Conservation (phyloP, 2,113 vertebrate genomes). For the Carollia perspicillata region DNA sequence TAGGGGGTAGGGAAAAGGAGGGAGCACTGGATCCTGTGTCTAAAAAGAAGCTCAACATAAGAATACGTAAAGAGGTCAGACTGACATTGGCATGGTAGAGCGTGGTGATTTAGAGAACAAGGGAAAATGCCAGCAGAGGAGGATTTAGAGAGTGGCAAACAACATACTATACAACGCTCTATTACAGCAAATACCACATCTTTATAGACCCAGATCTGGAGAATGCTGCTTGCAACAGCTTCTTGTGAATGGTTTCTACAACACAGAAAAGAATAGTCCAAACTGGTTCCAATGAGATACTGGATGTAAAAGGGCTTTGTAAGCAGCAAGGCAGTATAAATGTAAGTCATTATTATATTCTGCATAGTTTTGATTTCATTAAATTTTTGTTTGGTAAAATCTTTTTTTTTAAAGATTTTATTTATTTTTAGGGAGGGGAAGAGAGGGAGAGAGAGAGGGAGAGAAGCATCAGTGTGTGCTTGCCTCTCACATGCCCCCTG, state of each 20-base stretch:
- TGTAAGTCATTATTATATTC: constrained; percentile 12
- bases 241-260: constrained; percentile 23
- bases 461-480: too few species aligned
- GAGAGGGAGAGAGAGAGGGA: too few species aligned
- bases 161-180: background rate
- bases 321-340: background rate
- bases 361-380: constrained; percentile 41
- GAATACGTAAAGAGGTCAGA: constrained; percentile 47
- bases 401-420: too few species aligned
- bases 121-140: constrained; percentile 32
- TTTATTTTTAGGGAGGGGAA: too few species aligned
- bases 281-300: background rate
- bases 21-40: background rate
- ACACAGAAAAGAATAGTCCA: background rate
- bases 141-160: constrained; percentile 9
- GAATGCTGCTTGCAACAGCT: constrained; percentile 43
- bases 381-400: constrained; percentile 21
- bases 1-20: background rate
- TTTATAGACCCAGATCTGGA: constrained; percentile 31
- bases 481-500: too few species aligned
- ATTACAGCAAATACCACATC: constrained; percentile 33
- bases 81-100: constrained; percentile 32
- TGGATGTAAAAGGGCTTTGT: constrained; percentile 29
- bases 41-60: constrained; percentile 46
- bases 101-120: constrained; percentile 46